A percentile compares a stretch with the other conserved stretches of the same genome.
These are phyloP conservation scores for Ips nitidus DNA, from an alignment of 1,140 invertebrate species.

Conservation along the genomic window DNA sequence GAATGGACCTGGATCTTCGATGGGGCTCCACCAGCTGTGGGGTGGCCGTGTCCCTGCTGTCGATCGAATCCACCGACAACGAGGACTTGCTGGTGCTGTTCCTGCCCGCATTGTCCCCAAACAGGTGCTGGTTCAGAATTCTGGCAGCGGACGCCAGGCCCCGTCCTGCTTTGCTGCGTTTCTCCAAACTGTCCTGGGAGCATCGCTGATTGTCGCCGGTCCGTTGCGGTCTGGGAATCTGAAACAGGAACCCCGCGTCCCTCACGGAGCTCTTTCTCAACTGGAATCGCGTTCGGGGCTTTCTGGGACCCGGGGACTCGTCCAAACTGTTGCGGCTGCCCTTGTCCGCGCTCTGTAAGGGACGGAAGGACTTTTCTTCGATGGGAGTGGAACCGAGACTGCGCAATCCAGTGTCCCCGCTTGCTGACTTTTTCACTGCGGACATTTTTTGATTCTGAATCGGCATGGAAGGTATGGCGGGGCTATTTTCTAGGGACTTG, in stretches of 20 bases:
- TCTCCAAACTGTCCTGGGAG: conserved; percentile 58
- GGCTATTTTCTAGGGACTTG: conserved; percentile 57
- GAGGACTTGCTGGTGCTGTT: conserved; percentile 68
- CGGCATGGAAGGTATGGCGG: conserved; percentile 33
- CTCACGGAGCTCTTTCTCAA: conserved; percentile 1
- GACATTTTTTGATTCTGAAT: conserved; percentile 49
- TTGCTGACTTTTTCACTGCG: conserved; percentile 74
- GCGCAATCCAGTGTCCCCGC: conserved; percentile 68
- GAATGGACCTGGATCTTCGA: conserved; percentile 72
- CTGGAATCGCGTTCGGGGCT: conserved; percentile 82
- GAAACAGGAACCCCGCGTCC: conserved; percentile 37
- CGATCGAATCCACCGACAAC: conserved; percentile 70
- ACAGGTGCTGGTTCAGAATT: conserved; percentile 74
- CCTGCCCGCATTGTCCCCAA: conserved; percentile 62
- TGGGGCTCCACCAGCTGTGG: conserved; percentile 63
- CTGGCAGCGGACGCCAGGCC: conserved; percentile 70
- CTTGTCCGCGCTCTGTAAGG: conserved; percentile 56
- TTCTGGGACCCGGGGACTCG: conserved; percentile 73
- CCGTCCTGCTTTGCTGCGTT: conserved; percentile 59
- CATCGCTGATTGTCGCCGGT: conserved; percentile 52
- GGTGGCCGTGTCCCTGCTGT: conserved; percentile 57
- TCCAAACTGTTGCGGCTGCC: conserved; percentile 65
- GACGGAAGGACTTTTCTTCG: conserved; percentile 57
- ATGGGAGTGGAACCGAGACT: conserved; percentile 57
- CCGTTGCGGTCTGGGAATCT: conserved; percentile 49